Evolutionary conservation across 2,888 invertebrate genomes (phyloP).

Genomic region (Drosophila yooni): DNA sequence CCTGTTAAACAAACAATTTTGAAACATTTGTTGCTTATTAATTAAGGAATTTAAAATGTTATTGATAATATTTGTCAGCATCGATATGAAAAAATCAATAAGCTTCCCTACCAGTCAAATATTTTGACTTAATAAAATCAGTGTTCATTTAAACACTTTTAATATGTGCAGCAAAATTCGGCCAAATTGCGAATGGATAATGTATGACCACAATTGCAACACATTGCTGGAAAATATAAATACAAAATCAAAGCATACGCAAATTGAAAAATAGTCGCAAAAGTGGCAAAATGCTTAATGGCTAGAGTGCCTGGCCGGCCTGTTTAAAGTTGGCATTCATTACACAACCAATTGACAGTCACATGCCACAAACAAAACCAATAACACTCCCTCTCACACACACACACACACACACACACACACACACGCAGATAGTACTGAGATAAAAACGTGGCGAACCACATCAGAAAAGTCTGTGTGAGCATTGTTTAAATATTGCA

Average conservation of each 20-base stretch:
- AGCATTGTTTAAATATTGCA: constrained; percentile 71
- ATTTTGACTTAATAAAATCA: constrained; percentile 24
- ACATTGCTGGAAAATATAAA: constrained; percentile 11
- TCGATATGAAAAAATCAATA: neutral
- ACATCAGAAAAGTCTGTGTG: constrained; percentile 54
- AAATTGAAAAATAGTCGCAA: constrained; percentile 57
- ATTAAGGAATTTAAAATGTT: neutral
- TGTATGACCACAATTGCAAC: constrained; percentile 20
- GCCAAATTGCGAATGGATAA: constrained; percentile 40
- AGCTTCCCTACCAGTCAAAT: neutral
- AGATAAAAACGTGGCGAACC: constrained; percentile 63
- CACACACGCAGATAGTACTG: constrained; percentile 34
- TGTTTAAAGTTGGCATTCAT: constrained; percentile 61
- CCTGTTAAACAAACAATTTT: neutral
- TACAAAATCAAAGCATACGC: constrained; percentile 56
- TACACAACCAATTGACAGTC: constrained; percentile 73
- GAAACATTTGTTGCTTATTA: neutral
- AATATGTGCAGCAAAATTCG: constrained; percentile 29
- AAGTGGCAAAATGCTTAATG: constrained; percentile 44
- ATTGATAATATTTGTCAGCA: neutral
- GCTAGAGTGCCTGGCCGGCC: constrained; percentile 41
- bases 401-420: constrained; percentile 17
- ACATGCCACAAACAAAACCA: constrained; percentile 73
- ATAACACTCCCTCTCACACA: constrained; percentile 34
- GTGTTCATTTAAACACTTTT: constrained; percentile 32